Conservation (phyloP, 1,140 invertebrate genomes). For the Pristionchus pacificus region DNA sequence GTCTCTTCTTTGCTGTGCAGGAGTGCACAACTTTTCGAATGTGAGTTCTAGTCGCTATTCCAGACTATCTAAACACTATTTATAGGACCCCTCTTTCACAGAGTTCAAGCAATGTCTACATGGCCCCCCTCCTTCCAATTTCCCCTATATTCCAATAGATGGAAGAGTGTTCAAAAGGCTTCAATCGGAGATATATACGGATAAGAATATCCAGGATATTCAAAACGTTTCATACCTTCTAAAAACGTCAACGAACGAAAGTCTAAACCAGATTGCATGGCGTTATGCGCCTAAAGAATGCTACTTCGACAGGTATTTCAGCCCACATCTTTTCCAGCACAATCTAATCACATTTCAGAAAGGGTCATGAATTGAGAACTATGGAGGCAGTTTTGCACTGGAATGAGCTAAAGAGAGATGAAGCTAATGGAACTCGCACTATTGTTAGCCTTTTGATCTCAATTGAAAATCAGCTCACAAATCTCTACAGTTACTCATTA, state of each 20-base stretch:
- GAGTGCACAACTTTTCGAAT: neutral
- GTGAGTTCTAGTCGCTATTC: no score
- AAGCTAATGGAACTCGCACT: no score
- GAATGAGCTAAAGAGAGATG: no score
- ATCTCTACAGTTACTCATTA: no score
- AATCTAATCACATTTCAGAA: no score
- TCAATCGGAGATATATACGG: neutral
- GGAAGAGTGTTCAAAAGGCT: neutral
- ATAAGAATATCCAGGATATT: neutral
- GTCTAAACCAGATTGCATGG: neutral
- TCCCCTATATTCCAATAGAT: neutral
- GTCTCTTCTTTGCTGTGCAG: neutral
- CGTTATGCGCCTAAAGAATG: neutral
- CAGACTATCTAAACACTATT: neutral
- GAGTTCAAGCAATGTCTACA: neutral
- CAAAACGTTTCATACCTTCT: neutral
- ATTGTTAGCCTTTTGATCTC: no score
- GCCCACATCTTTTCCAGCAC: no score
- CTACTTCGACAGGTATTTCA: no score
- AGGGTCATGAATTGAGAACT: no score
- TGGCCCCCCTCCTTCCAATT: neutral
- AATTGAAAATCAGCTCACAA: no score
- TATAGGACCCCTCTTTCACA: neutral
- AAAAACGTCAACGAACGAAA: neutral
- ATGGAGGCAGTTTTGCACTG: no score